Evolutionary conservation across 2,888 invertebrate species (phyloP).

Genomic region (Taphrorychus bicolor): DNA sequence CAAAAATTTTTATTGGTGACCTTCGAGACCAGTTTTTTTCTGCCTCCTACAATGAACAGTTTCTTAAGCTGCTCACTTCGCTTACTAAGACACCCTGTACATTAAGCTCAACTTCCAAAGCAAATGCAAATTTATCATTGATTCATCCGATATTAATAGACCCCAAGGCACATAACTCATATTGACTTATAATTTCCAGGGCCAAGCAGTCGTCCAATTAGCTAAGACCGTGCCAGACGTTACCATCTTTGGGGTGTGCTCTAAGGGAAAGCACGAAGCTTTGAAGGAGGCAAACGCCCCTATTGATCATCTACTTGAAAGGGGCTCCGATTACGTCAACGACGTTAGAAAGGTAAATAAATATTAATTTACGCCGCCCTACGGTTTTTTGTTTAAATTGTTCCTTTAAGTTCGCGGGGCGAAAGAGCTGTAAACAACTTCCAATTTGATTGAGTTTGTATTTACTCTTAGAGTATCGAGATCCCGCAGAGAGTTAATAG

Average conservation of each 20-base stretch:
- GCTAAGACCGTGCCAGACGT: slow-evolving; percentile 82
- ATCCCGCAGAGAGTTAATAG: not conserved
- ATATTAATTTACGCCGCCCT: too few relatives aligned
- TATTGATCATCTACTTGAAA: slow-evolving; percentile 81
- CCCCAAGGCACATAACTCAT: not conserved
- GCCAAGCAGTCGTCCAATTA: slow-evolving; percentile 84
- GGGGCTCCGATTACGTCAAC: slow-evolving; percentile 80
- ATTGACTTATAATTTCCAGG: slow-evolving; percentile 62
- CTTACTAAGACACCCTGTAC: too few relatives aligned
- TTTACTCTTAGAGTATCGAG: not conserved
- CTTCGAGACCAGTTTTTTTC: too few relatives aligned
- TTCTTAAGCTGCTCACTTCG: not conserved
- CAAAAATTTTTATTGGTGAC: too few relatives aligned
- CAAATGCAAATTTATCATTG: not conserved
- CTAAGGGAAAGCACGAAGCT: slow-evolving; percentile 84
- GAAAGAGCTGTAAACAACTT: not conserved
- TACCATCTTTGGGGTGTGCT: slow-evolving; percentile 84
- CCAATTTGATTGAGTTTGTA: not conserved
- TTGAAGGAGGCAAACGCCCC: slow-evolving; percentile 72
- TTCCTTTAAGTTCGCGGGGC: too few relatives aligned
- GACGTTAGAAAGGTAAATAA: slow-evolving; percentile 77
- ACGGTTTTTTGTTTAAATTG: too few relatives aligned
- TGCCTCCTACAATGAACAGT: too few relatives aligned
- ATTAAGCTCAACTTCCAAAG: not conserved
- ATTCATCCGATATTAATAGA: not conserved